phyloP scores from a whole-genome alignment of 2,888 invertebrate genomes.

The Eilema caniola region DNA sequence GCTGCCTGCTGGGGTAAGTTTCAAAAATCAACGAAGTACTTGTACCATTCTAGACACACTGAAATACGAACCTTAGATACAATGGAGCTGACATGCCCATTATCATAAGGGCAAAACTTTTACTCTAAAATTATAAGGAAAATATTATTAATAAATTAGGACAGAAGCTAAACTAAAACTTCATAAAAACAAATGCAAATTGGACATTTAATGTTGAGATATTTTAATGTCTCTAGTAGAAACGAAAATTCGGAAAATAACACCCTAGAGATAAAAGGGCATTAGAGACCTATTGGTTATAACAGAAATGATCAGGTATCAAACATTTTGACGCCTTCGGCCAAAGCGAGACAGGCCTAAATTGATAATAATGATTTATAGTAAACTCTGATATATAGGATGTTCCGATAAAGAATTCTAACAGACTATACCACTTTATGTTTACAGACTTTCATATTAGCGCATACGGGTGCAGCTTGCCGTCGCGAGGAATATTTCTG shows the following conservation, averaged over 20 bases:
- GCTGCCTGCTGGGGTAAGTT: constrained; percentile 90
- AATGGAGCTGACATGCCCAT: neutral
- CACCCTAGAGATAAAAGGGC: too few relatives aligned
- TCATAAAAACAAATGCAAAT: neutral
- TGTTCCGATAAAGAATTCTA: too few relatives aligned
- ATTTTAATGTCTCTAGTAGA: neutral
- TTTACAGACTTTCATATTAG: constrained; percentile 90
- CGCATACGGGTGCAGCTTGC: constrained; percentile 94
- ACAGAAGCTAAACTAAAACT: too few relatives aligned
- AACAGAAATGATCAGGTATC: too few relatives aligned
- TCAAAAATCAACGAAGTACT: neutral
- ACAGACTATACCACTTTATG: neutral
- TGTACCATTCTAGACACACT: too few relatives aligned
- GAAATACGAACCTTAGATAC: neutral
- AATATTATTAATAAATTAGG: too few relatives aligned
- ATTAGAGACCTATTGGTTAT: too few relatives aligned
- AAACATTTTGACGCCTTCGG: too few relatives aligned
- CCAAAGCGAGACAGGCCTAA: too few relatives aligned
- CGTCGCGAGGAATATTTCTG: constrained; percentile 91
- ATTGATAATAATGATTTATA: too few relatives aligned
- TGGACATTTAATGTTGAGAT: neutral
- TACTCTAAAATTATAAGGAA: neutral
- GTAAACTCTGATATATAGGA: too few relatives aligned
- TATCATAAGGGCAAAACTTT: neutral
- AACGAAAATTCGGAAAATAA: neutral